These are phyloP conservation scores for Parnassius glacialis DNA, from an alignment of 2,888 invertebrate genomes.

Conservation along the genomic window DNA sequence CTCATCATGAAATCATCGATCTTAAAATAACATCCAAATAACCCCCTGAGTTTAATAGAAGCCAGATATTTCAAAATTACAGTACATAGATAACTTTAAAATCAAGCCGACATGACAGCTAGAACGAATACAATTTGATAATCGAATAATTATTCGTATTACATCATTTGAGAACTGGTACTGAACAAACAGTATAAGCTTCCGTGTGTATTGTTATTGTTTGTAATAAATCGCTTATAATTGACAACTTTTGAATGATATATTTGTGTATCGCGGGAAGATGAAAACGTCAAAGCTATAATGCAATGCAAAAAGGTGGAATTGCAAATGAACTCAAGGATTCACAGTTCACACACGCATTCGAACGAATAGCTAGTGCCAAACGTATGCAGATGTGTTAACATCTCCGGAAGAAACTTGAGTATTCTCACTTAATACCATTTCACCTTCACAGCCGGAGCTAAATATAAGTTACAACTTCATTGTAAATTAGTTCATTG, in stretches of 20 bases:
- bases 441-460: background rate
- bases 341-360: constrained; percentile 15
- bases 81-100: no score
- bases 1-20: no score
- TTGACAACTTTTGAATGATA: background rate
- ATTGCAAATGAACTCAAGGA: constrained; percentile 1
- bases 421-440: background rate
- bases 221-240: constrained; percentile 4
- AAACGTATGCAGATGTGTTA: constrained; percentile 23
- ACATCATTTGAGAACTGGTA: background rate
- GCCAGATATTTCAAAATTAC: no score
- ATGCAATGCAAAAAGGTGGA: constrained; percentile 7
- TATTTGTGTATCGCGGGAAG: constrained; percentile 1
- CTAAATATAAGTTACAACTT: background rate
- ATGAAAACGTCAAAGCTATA: background rate
- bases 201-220: constrained; percentile 9
- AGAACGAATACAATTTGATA: no score
- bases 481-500: no score
- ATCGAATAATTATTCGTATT: background rate
- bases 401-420: constrained; percentile 16
- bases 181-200: background rate
- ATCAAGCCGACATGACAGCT: no score
- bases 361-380: constrained; percentile 3
- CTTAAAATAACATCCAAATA: no score
- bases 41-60: no score